Conservation (phyloP, 2,113 vertebrate genomes). For the Anoura caudifer region DNA sequence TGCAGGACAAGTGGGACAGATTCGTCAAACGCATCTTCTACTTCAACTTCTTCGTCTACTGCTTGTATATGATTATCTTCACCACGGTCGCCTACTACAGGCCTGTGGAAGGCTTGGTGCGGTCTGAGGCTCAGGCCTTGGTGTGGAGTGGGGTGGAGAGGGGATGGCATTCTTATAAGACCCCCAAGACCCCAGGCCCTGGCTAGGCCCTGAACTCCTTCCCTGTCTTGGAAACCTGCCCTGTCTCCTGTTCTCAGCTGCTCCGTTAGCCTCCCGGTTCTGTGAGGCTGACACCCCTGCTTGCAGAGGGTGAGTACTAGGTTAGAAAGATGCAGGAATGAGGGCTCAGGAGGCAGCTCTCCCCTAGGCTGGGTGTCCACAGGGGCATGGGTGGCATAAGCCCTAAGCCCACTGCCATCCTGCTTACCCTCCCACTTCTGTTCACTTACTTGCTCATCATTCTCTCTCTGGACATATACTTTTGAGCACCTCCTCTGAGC, state of each 20-base stretch:
- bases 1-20: slow-evolving; percentile 94
- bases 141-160: neutral
- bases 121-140: neutral
- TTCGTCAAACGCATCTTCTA: slow-evolving; percentile 91
- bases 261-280: neutral
- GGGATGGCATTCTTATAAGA: neutral
- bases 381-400: neutral
- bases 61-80: slow-evolving; percentile 89
- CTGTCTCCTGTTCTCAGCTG: neutral
- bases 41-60: slow-evolving; percentile 90
- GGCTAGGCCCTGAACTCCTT: neutral
- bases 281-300: neutral
- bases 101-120: slow-evolving; percentile 75
- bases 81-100: slow-evolving; percentile 88
- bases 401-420: neutral
- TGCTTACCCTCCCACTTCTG: neutral
- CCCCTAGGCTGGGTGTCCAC: neutral
- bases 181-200: neutral
- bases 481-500: neutral
- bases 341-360: neutral
- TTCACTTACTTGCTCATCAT: neutral
- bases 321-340: neutral
- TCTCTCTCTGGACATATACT: neutral
- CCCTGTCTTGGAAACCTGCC: fast-evolving
- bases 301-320: too few species aligned